Percentiles rank a stretch among this genome's conserved stretches.
These are phyloP conservation scores for Luehdorfia chinensis DNA, from an alignment of 1,140 invertebrate species.

Conservation along the genomic window DNA sequence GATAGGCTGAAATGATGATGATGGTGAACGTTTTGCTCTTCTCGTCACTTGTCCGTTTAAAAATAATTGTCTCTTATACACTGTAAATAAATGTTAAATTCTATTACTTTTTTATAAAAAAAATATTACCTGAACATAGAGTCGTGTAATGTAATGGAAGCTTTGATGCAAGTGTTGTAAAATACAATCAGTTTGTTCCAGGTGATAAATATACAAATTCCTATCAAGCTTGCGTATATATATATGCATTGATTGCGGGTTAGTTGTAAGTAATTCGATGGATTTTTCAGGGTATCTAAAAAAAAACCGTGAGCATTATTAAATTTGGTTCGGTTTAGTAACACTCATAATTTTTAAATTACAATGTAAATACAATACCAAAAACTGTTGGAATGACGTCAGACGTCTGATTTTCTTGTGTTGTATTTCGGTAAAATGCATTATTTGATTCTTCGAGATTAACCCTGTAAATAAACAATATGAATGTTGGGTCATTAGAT, in stretches of 20 bases:
- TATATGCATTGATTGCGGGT: constrained; percentile 77
- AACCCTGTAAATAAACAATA: constrained; percentile 56
- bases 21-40: too few species aligned
- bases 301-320: too few species aligned
- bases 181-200: constrained; percentile 78
- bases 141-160: constrained; percentile 86
- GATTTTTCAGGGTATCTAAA: constrained; percentile 70
- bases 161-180: constrained; percentile 85
- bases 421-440: constrained; percentile 17
- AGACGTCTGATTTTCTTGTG: background rate
- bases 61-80: too few species aligned
- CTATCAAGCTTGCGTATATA: constrained; percentile 77
- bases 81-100: too few species aligned
- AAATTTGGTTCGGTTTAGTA: background rate
- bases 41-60: too few species aligned
- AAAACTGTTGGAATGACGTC: background rate
- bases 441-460: constrained; percentile 69
- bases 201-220: constrained; percentile 65
- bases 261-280: constrained; percentile 47
- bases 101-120: too few species aligned
- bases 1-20: too few species aligned
- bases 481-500: too few species aligned
- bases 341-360: background rate
- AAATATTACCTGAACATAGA: constrained; percentile 81
- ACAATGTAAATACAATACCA: background rate